Base-by-base conservation (phyloP, 2,113 vertebrate genomes). In the Calcarius ornatus region DNA sequence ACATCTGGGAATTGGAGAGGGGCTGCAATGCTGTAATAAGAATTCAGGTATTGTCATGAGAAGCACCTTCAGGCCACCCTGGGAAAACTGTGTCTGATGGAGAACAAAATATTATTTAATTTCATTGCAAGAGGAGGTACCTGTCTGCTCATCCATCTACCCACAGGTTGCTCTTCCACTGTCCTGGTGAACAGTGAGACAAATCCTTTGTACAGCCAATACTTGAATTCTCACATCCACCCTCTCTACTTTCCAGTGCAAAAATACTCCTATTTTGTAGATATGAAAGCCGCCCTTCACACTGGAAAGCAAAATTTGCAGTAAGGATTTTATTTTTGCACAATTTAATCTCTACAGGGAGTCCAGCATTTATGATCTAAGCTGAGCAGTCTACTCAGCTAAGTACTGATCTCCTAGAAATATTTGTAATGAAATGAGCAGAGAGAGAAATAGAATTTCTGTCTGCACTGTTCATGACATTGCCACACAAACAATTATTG, bases 321-420 rank as follows among this genome's bases (percentile, higher is more conserved):
- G 25, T 28, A 83, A 86, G 42, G 48, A 78, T 61, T 56, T 69
- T 82, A 66, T 69, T 85, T 85, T 91, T 72, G 13, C 42, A 69
- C 50, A 81, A 85, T 87, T 79, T 43, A 68, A 51, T 13, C 31
- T 95, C 65, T 91, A 61, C 9, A 37, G 33, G n/a, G 25, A 80
- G 20, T 42, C 31, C 45, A 72, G 23, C 8, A 11, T 59, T 82
- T 72, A 69, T 47, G 70, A 40, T 57, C 22, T 85, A 69, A 76
- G 38, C 17, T 24, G 24, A 71, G 57, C 10, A 76, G 48, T 35
- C 81, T 37, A 27, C 35, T 85, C 50, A 69, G n/a, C 64, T 33
- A 91, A 93, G 48, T 65, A 57, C 53, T 38, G 57, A 69, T 87
- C 77, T 94, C 69, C 27, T 31, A 89, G 59, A 94, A 96, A 90